These are phyloP conservation scores for Muscina levida DNA, from an alignment of 2,888 invertebrate genomes.

Conservation along the genomic window DNA sequence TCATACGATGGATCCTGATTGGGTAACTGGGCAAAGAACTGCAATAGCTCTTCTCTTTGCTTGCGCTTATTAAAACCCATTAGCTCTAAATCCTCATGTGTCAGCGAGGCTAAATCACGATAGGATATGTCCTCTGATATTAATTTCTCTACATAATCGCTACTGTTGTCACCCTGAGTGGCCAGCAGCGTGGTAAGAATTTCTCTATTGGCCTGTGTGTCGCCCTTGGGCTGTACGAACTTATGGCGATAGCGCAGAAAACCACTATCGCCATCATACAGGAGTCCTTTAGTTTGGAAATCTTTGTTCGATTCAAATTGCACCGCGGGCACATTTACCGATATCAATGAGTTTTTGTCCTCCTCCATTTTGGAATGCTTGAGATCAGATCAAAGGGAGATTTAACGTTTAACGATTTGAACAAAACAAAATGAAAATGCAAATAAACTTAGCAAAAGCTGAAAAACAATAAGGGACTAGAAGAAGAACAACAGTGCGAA, in stretches of 20 bases:
- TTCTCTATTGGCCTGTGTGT: slow-evolving; percentile 68
- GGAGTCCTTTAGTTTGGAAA: slow-evolving; percentile 69
- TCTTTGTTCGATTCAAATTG: slow-evolving; percentile 71
- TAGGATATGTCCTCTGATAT: slow-evolving; percentile 73
- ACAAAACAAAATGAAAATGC: too few relatives aligned
- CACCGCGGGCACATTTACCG: slow-evolving; percentile 62
- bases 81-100: slow-evolving; percentile 72
- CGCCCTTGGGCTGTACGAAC: slow-evolving; percentile 65
- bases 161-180: slow-evolving; percentile 60
- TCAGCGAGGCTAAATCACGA: slow-evolving; percentile 74
- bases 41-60: slow-evolving; percentile 71
- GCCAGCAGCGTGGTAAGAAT: slow-evolving; percentile 69
- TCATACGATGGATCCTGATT: slow-evolving; percentile 75
- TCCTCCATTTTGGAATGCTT: slow-evolving; percentile 63
- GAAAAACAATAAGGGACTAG: too few relatives aligned
- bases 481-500: too few relatives aligned
- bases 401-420: too few relatives aligned
- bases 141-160: slow-evolving; percentile 70
- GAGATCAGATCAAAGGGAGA: too few relatives aligned
- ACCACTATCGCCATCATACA: slow-evolving; percentile 69
- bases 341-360: slow-evolving; percentile 50
- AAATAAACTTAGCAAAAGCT: too few relatives aligned
- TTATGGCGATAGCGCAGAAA: slow-evolving; percentile 69
- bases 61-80: slow-evolving; percentile 72
- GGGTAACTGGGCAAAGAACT: slow-evolving; percentile 72